A percentile compares a stretch with the other conserved stretches of the same genome.
These are phyloP conservation scores for Xanthostigma xanthostigma DNA, from an alignment of 2,888 invertebrate genomes.

Conservation along the genomic window DNA sequence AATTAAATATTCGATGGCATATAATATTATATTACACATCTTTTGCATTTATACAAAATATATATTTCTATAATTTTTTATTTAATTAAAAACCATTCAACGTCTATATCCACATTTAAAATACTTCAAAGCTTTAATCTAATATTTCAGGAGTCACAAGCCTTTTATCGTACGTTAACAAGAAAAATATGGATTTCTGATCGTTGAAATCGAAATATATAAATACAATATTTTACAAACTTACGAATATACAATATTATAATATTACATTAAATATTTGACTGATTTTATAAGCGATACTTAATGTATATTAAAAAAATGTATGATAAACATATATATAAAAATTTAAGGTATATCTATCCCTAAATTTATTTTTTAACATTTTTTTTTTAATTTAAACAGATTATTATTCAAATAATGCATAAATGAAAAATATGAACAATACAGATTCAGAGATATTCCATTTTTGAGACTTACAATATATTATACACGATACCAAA, in stretches of 20 bases:
- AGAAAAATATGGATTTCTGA: conserved; percentile 2
- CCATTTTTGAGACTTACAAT: no score
- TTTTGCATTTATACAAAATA: conserved; percentile 7
- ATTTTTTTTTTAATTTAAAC: no score
- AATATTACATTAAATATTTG: background rate
- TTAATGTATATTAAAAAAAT: no score
- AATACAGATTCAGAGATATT: no score
- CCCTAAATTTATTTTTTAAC: no score
- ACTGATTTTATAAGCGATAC: background rate
- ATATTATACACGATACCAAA: no score
- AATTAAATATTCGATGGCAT: conserved; percentile 5
- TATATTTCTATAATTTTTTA: conserved; percentile 1
- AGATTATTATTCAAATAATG: no score
- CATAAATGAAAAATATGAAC: no score
- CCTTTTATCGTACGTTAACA: conserved; percentile 4
- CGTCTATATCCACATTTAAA: conserved; percentile 3
- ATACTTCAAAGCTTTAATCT: conserved; percentile 2
- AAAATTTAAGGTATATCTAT: no score
- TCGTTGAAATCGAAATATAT: conserved; percentile 2
- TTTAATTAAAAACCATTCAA: conserved; percentile 2
- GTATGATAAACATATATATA: no score
- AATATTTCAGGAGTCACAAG: conserved; percentile 3
- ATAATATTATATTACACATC: background rate
- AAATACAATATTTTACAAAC: background rate
- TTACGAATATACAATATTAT: background rate